phyloP scores from a whole-genome alignment of 1,140 invertebrate species.

The Psilanteris sp. region DNA sequence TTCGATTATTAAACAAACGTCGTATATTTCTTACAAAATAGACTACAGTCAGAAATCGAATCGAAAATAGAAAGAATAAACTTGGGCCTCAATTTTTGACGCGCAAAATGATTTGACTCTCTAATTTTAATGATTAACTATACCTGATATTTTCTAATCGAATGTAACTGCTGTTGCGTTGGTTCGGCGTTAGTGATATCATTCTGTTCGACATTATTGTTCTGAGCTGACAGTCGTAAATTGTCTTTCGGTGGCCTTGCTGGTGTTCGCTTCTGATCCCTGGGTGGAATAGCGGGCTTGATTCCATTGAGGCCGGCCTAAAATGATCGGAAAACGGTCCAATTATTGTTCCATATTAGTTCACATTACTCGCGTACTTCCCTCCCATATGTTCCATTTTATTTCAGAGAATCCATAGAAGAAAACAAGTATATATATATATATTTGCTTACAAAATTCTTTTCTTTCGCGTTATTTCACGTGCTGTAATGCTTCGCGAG shows the following conservation, averaged over 20 bases:
- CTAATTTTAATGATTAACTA: no score
- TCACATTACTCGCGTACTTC: no score
- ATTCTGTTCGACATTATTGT: conserved; percentile 81
- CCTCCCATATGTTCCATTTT: background rate
- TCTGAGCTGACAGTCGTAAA: conserved; percentile 74
- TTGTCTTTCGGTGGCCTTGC: conserved; percentile 84
- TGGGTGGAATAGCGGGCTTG: conserved; percentile 87
- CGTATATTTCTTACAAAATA: no score
- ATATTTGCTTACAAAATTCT: conserved; percentile 20
- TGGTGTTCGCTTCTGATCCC: conserved; percentile 85
- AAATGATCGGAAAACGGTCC: conserved; percentile 66
- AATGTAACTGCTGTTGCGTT: conserved; percentile 91
- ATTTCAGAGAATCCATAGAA: no score
- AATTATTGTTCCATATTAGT: conserved; percentile 56
- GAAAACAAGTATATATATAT: no score
- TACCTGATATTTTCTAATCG: conserved; percentile 95
- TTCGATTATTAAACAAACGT: no score
- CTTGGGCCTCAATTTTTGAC: no score
- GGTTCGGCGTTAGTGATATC: conserved; percentile 82
- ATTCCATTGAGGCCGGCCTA: conserved; percentile 81
- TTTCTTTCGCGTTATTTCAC: conserved; percentile 8
- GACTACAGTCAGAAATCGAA: no score
- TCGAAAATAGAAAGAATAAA: no score
- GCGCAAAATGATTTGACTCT: no score
- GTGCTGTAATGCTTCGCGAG: background rate